Evolutionary conservation across 2,888 invertebrate species (phyloP), one percentile per base, ranked within the genome.

Genomic region (Acronicta psi): DNA sequence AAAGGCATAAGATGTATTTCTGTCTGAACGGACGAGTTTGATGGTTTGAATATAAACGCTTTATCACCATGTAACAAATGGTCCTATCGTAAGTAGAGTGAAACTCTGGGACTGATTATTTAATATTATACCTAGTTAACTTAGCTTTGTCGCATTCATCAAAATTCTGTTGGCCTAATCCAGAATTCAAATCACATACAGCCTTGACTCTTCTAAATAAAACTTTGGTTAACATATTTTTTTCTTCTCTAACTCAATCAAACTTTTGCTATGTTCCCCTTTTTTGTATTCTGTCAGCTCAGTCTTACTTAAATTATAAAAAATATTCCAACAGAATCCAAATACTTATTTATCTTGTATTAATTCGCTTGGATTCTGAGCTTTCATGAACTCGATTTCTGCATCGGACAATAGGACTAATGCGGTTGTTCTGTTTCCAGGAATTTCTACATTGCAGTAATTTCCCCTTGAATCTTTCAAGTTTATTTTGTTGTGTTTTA

Each of bases 171-270:
- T 23, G 4, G 11, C 11, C 10, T 18, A 20, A 31, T 44, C 17
- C 9, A 29, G 29, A 54, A 69, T 25, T 60, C 36, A 36, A 44
- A 44, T 34, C 14, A 16, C 9, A 38, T 25, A 42, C 14, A 60
- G 34, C 38, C 34, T 55, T 40, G 29, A 50, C 18, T 38, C 16
- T 14, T 23, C 11, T 31, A 13, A 31, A 7, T 8, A 42, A 46
- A 65, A 69, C 20, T 53, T 68, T 34, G 34, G n/a, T 34, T 34
- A 34, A 34, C 34, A 34, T 34, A 34, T 34, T 34, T 34, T 34
- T 34, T 6, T 34, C n/a, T 34, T 31, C 34, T 34, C n/a, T 34
- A 34, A 34, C 34, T 34, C 34, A 34, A 34, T 34, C n/a, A 31
- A 31, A 31, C 31, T 34, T 34, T 29, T 29, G 11, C 20, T 10